Base-by-base conservation (phyloP, 2,888 invertebrate species). In the Tortricodes alternella region DNA sequence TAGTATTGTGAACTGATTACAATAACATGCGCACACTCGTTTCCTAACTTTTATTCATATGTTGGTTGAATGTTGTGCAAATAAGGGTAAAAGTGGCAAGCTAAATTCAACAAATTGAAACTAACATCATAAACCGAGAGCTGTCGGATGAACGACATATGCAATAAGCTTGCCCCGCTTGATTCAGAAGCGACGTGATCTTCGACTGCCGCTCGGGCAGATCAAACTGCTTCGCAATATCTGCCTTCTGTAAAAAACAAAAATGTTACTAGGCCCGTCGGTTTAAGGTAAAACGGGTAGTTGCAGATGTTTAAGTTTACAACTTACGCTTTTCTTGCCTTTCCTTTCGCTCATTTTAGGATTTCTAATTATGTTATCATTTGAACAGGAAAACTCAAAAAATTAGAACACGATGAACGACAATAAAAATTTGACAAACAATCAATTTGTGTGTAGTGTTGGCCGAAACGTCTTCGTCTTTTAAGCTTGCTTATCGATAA, bases 101-200 rank as follows among this genome's bases (percentile, higher is more conserved):
- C n/a, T 29, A 1, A 24, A 9, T 7, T 27, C 8, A 27, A 4
- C 1, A 29, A 11, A 29, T 9, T n/a, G 27, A 0, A 27, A 85
- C 93, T 92, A 85, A 96, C 96, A 99, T 99, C 99, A 99, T 99
- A 84, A 99, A 99, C 44, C 98, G 92, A 1, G 96, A 96, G 65
- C 97, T 97, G 77, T 99, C 98, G 0, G 97, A 96, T 5, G 97
- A 96, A 37, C 98, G 93, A 78, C 99, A 99, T 67, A 99, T 96
- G 78, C 99, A 99, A 80, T 99, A 99, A 0, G 96, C 96, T 85
- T 97, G 96, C 4, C 96, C 96, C 76, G 96, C 97, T 83, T 97
- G 96, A 78, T 96, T 96, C 44, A 97, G 85, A 53, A 97, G 90
- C 2, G 96, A 95, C 8, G 96, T 96, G 59, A 97, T 97, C 89